phyloP scores from a whole-genome alignment of 2,888 invertebrate genomes.

The Theodoxus fluviatilis region DNA sequence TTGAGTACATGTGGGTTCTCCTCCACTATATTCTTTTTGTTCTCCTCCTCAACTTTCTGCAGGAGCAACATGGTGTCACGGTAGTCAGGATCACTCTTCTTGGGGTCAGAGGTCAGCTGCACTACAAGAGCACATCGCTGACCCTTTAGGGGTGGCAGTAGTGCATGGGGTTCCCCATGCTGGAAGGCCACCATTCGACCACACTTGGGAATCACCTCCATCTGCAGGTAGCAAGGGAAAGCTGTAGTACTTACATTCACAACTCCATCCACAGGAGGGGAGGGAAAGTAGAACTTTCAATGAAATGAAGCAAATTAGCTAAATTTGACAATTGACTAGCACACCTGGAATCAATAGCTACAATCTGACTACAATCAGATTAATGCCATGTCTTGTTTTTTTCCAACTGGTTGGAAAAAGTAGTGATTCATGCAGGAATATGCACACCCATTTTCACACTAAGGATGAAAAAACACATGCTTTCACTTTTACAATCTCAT shows the following conservation, averaged over 20 bases:
- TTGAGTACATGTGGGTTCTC: too few species aligned
- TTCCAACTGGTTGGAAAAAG: too few species aligned
- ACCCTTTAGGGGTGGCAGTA: conserved; percentile 68
- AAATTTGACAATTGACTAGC: not conserved
- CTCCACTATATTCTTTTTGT: too few species aligned
- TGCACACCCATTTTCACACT: too few species aligned
- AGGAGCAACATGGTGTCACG: conserved; percentile 36
- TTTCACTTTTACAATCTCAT: too few species aligned
- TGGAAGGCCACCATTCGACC: conserved; percentile 72
- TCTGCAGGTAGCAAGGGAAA: not conserved
- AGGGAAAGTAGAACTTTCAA: not conserved
- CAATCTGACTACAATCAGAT: too few species aligned
- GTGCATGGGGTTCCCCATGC: conserved; percentile 71
- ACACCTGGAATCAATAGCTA: too few species aligned
- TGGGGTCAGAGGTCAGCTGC: conserved; percentile 34
- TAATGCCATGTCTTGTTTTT: too few species aligned
- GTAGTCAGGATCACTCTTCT: conserved; percentile 34
- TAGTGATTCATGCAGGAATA: too few species aligned
- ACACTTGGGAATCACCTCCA: conserved; percentile 66
- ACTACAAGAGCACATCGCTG: conserved; percentile 70
- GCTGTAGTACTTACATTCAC: conserved; percentile 25
- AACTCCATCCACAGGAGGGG: conserved; percentile 7
- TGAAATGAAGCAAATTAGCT: not conserved
- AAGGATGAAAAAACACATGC: too few species aligned
- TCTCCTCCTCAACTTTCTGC: conserved; percentile 37